Conservation (phyloP, 2,113 vertebrate genomes). For the Prochilodus magdalenae region DNA sequence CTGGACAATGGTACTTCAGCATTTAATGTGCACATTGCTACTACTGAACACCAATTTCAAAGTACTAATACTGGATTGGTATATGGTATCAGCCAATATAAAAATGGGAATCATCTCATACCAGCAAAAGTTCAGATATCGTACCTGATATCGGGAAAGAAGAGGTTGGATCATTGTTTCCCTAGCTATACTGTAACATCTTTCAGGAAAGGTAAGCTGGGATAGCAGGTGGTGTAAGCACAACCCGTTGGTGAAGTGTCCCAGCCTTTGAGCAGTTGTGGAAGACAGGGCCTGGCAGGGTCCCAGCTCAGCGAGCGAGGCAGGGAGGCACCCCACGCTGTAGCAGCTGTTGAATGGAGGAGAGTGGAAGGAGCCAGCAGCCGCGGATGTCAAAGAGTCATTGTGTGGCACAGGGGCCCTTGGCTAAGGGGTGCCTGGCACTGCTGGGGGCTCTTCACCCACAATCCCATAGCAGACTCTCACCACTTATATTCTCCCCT, state of each 20-base stretch:
- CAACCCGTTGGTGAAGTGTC: background rate
- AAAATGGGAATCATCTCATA: too few relatives aligned
- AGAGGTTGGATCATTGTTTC: background rate
- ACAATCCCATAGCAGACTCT: slow-evolving; percentile 22
- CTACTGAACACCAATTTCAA: too few relatives aligned
- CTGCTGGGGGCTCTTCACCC: slow-evolving; percentile 34
- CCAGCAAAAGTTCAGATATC: too few relatives aligned
- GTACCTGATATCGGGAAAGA: too few relatives aligned
- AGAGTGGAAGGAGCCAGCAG: background rate
- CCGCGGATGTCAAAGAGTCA: slow-evolving; percentile 49
- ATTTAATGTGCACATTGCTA: too few relatives aligned
- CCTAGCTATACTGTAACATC: background rate
- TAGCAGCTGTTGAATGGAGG: slow-evolving; percentile 35
- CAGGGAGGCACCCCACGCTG: background rate
- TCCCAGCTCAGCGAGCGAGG: background rate
- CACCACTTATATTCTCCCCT: slow-evolving; percentile 7
- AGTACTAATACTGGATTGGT: too few relatives aligned
- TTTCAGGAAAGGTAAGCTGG: background rate
- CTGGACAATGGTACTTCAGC: too few relatives aligned
- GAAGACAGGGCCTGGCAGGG: background rate
- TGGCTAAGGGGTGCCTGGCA: slow-evolving; percentile 47
- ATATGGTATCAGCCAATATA: too few relatives aligned
- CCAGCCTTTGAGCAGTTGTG: background rate
- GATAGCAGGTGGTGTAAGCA: background rate
- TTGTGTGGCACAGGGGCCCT: slow-evolving; percentile 42